These are phyloP conservation scores for Aelia acuminata DNA, from an alignment of 2,888 invertebrate genomes.

Conservation along the genomic window DNA sequence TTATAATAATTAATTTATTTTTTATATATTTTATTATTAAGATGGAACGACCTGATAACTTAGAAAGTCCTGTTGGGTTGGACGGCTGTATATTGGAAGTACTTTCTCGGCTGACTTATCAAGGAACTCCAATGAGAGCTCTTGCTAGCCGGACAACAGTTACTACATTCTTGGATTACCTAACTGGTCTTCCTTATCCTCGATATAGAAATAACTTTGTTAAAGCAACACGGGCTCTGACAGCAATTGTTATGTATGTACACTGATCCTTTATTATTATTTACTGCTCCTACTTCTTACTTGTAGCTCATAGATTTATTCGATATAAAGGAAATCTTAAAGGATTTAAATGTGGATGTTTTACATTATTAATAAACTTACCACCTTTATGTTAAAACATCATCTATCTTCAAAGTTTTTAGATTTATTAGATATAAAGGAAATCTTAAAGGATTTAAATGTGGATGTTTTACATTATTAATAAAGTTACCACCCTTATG, in stretches of 20 bases:
- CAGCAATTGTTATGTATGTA: constrained; percentile 72
- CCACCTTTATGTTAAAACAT: no score
- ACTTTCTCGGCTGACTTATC: constrained; percentile 62
- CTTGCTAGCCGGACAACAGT: constrained; percentile 63
- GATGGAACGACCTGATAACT: constrained; percentile 16
- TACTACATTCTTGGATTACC: constrained; percentile 71
- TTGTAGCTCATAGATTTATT: neutral
- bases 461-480: no score
- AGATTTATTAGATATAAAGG: neutral
- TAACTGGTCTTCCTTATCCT: constrained; percentile 71
- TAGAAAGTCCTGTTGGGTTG: constrained; percentile 59
- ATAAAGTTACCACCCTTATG: no score
- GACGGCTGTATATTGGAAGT: constrained; percentile 64
- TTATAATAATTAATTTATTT: neutral
- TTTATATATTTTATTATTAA: neutral
- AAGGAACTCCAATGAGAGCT: constrained; percentile 61
- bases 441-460: no score
- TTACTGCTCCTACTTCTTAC: neutral
- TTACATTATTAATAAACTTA: no score
- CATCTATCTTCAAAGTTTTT: no score
- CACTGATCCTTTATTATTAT: neutral
- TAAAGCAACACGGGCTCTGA: constrained; percentile 73
- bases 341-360: no score
- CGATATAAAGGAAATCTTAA: neutral
- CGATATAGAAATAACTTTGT: constrained; percentile 67